Base-by-base conservation (phyloP, 2,888 invertebrate species). In the Zelleria hepariella region DNA sequence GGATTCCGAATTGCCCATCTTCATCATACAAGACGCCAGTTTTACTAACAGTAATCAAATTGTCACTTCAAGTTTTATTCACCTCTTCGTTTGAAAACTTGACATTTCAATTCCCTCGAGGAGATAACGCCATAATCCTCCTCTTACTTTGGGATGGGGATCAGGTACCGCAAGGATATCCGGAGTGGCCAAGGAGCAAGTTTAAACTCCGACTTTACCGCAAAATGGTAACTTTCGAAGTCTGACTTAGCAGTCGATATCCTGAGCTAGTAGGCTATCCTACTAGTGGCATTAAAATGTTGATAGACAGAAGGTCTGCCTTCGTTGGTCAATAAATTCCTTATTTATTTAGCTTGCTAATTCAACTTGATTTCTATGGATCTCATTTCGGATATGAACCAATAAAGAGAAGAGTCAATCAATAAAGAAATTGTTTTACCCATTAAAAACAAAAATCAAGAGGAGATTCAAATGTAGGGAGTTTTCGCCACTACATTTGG, bases 231-330 rank as follows among this genome's bases (percentile, higher is more conserved):
- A 73, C 81, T 80, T 78, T 66, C 68, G 66, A 71, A 81, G 75
- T 82, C 80, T 80, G 80, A 85, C 82, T 82, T 82, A 82, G 80
- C 82, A 77, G 78, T 75, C 78, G 83, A 84, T 83, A 82, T 80
- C 78, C 70, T n/a, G 73, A 78, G 77, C 82, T 82, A 78, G 77
- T 73, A 25, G 24, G 15, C 67, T 25, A 24, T 66, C 76, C 73
- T 77, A 82, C 77, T 15, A 42, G 32, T 42, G 10, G 15, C 15
- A 42, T 15, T 15, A 42, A 42, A 10, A 15, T 15, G 15, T 42
- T 42, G 15, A 42, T 42, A 15, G n/a, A 10, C 15, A 42, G 15
- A 42, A 42, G 15, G 32, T 2, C 32, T 2, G 15, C 10, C 15
- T 15, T 10, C n/a, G n/a, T n/a, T n/a, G n/a, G n/a, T n/a, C n/a